Base-by-base conservation (phyloP, 2,888 invertebrate genomes). In the Thyatira batis region DNA sequence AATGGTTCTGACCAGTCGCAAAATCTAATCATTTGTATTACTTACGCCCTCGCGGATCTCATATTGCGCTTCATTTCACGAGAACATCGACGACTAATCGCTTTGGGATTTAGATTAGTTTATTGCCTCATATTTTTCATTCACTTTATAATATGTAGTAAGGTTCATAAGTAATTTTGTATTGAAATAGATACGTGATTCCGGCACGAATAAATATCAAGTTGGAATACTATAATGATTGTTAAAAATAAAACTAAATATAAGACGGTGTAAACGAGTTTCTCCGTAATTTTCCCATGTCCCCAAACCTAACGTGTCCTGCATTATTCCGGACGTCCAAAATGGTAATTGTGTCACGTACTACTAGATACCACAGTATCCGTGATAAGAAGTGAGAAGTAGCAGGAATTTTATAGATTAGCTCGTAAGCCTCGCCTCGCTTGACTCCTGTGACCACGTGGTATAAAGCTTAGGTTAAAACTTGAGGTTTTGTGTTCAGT, bases 11-110 rank as follows among this genome's bases (percentile, higher is more conserved):
- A 73, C 80, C 87, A 87, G 83, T 84, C 82, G 81, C 81, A 78
- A 85, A 89, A 91, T 92, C 91, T 90, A 92, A 90, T 91, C 85
- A 89, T 84, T 80, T 77, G 73, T 80, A 85, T 91, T 91, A 91
- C 78, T 83, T 73, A 84, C 89, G 89, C 82, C 68, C 80, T 71
- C 71, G 65, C 74, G 78, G 79, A 79, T 80, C 82, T 76, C 82
- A 87, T 87, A 86, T 78, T 84, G 78, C 87, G 90, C 83, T 87
- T 86, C 89, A 86, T 89, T 91, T 84, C 84, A 82, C 86, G 78
- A 76, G 76, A 80, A 82, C 75, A 78, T 78, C 71, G 72, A 71
- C 72, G 69, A 74, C 69, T 78, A 75, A 80, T 76, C 75, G 78
- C 69, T 33, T 58, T 48, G 45, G 33, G 43, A 51, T 30, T 51